Base-by-base conservation (phyloP, 2,113 vertebrate genomes). In the Larimichthys crocea region DNA sequence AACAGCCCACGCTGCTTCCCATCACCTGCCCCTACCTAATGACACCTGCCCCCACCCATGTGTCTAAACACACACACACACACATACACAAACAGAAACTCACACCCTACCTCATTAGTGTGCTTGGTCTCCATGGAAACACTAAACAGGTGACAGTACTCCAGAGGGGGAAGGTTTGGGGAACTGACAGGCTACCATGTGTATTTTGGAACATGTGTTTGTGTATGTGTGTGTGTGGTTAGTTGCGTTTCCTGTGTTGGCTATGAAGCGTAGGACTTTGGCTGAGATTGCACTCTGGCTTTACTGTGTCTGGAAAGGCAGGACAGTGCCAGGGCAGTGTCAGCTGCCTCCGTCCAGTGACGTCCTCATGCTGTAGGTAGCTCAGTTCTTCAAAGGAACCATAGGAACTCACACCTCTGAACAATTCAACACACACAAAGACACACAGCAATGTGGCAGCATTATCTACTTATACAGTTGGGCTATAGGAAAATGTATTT, bases 81-180 rank as follows among this genome's bases (percentile, higher is more conserved):
- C 35, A 56, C 14, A 64, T 42, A 5, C 48, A 79, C 74, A 82
- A 60, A 84, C 12, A 68, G 10, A 89, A 20, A 79, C 62, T 76
- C 76, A 80, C 81, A 81, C 72, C n/a, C 40, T 65, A 50, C 77
- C 90, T 89, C 85, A 88, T 92, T 94, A 93, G 87, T 88, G 81
- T 48, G 74, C 87, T 86, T 89, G 67, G 90, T 95, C 89, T 91
- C 95, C 94, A 94, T 95, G 91, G 94, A 92, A 95, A 95, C 94
- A 87, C 85, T 82, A 90, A 91, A 90, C 91, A 92, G 86, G 83
- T 89, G 83, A 89, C 83, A 90, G 67, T 89, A 85, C 74, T 88
- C 84, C 78, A 79, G 84, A 85, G 86, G 70, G 88, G 84, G 79
- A 82, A 79, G 77, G 87, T 91, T 89, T 89, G 67, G 83, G 76